Evolutionary conservation across 2,797 vertebrate genomes (phyloP).

Genomic region (Periophthalmus magnuspinnatus): DNA sequence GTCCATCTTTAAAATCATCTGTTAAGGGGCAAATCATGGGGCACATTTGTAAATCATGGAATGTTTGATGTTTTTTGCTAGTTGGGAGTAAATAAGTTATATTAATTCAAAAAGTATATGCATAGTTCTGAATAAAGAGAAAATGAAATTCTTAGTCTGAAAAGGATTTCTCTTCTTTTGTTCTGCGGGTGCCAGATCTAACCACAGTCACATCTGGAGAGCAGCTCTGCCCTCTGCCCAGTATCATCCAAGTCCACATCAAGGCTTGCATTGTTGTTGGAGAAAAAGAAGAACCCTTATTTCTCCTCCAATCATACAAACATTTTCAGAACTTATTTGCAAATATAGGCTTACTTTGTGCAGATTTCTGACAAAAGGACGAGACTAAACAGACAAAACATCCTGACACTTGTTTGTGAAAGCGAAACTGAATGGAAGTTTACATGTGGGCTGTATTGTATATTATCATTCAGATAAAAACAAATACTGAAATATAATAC

Average conservation of each 20-base stretch:
- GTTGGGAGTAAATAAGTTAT: background rate
- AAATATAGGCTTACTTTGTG: background rate
- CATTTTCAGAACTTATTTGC: slow-evolving; percentile 11
- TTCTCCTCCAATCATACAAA: background rate
- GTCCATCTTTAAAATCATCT: background rate
- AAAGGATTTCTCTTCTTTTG: background rate
- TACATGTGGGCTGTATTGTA: too few relatives aligned
- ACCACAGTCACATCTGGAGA: slow-evolving; percentile 21
- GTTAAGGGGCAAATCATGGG: too few relatives aligned
- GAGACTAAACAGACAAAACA: background rate
- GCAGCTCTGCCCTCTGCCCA: slow-evolving; percentile 17
- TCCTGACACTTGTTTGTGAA: background rate
- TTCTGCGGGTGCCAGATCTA: slow-evolving; percentile 13
- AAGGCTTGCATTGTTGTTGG: slow-evolving; percentile 9
- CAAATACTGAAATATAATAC: too few relatives aligned
- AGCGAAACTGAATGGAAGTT: background rate
- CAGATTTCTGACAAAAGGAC: background rate
- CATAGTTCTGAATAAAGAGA: background rate
- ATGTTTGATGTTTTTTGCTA: background rate
- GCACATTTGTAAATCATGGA: background rate
- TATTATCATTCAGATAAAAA: too few relatives aligned
- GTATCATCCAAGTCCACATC: slow-evolving; percentile 10
- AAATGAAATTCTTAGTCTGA: background rate
- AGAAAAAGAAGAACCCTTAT: slow-evolving; percentile 7
- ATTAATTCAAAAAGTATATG: background rate